phyloP scores from a whole-genome alignment of 2,888 invertebrate genomes.

The Agrenia bidenticulata region DNA sequence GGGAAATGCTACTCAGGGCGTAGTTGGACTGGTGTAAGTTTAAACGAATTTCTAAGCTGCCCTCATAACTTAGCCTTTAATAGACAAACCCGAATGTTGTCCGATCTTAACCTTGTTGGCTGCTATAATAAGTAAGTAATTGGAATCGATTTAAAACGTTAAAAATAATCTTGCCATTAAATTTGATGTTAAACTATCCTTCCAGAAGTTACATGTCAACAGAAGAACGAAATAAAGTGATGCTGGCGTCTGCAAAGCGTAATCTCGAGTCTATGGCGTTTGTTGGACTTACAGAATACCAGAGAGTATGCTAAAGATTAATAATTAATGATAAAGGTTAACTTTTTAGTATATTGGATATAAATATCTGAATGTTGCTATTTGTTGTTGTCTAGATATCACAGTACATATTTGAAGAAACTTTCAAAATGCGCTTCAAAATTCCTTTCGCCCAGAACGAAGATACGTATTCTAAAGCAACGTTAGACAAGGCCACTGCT shows the following conservation, averaged over 20 bases:
- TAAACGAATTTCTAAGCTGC: constrained; percentile 89
- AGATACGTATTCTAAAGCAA: constrained; percentile 80
- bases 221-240: constrained; percentile 73
- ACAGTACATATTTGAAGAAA: constrained; percentile 92
- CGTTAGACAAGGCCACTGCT: constrained; percentile 73
- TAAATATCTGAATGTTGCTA: constrained; percentile 9
- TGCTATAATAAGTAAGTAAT: constrained; percentile 73
- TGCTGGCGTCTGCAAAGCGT: constrained; percentile 92
- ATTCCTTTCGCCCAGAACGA: constrained; percentile 91
- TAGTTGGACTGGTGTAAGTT: constrained; percentile 83
- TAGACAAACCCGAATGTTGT: constrained; percentile 95
- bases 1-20: constrained; percentile 76
- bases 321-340: not conserved
- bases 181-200: not conserved
- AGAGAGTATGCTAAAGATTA: constrained; percentile 69
- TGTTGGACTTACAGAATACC: constrained; percentile 94
- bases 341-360: not conserved
- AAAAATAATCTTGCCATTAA: not conserved
- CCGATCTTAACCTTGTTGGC: constrained; percentile 89
- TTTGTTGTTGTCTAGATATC: constrained; percentile 64
- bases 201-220: constrained; percentile 70
- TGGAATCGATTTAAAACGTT: constrained; percentile 1
- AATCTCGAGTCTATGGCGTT: constrained; percentile 95
- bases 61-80: constrained; percentile 93
- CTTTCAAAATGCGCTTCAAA: constrained; percentile 85